Evolutionary conservation across 2,888 invertebrate species (phyloP).

Genomic region (Dasypolia templi): DNA sequence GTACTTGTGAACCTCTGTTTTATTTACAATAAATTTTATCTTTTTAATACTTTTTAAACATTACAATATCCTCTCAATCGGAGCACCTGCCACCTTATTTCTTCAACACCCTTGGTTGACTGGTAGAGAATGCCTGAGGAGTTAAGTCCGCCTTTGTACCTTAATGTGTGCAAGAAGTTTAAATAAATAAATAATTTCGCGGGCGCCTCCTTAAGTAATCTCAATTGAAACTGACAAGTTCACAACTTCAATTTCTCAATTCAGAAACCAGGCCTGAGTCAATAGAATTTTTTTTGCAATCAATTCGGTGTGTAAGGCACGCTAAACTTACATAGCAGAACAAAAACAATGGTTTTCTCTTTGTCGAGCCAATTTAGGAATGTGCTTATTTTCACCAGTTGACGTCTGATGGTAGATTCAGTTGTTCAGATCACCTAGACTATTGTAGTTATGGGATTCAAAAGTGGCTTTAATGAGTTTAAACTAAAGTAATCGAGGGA

Average conservation of each 20-base stretch:
- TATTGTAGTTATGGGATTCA: slow-evolving; percentile 51
- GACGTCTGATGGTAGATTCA: slow-evolving; percentile 73
- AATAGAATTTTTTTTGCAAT: background rate
- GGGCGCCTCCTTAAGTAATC: background rate
- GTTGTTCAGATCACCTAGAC: slow-evolving; percentile 46
- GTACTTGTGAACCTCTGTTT: too few relatives aligned
- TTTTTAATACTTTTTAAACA: too few relatives aligned
- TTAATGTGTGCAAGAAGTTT: background rate
- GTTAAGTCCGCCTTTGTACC: background rate
- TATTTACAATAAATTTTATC: background rate
- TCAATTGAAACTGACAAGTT: background rate
- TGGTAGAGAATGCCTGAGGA: too few relatives aligned
- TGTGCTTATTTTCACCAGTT: slow-evolving; percentile 77
- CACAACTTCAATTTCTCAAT: background rate
- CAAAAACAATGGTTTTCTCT: slow-evolving; percentile 81
- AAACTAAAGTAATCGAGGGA: slow-evolving; percentile 20
- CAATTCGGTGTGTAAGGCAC: slow-evolving; percentile 68
- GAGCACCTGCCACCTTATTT: too few relatives aligned
- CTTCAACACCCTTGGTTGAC: too few relatives aligned
- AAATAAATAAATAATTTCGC: background rate
- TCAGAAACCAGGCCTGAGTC: background rate
- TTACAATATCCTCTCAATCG: background rate
- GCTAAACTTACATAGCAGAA: slow-evolving; percentile 65
- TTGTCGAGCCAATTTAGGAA: slow-evolving; percentile 76
- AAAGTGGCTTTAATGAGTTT: slow-evolving; percentile 61